Evolutionary conservation across 2,113 vertebrate species (phyloP), one percentile per base, ranked within the genome.

Genomic region (Aspidoscelis tigris): DNA sequence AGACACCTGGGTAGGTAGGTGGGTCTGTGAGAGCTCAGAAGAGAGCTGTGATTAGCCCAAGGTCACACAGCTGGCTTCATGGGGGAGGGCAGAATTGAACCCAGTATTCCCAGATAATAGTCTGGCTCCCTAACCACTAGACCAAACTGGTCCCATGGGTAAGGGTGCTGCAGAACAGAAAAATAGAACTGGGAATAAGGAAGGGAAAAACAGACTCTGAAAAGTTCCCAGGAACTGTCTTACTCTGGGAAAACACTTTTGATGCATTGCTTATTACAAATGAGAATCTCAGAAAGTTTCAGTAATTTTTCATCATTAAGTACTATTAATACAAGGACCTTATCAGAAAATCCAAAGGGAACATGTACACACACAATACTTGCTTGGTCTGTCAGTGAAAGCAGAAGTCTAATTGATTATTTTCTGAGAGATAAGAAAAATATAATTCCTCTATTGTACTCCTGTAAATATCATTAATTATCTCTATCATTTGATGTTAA

Each of bases 381-480:
- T 0, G 58, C 74, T 80, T 64, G 1, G 68, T 3, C 58, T 76
- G 33, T 83, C 78, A 61, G 18, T 58, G 61, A 80, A 75, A 78
- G 68, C 44, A 72, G 11, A 80, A 90, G 85, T 80, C 84, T 93
- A 90, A 91, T 92, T 92, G 92, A 91, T 82, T n/a, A 73, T 84
- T 41, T 2, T 87, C 85, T 85, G 79, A 82, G 80, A 83, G 82
- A 84, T 69, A 85, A 78, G 66, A 75, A 90, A 84, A 84, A 89
- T 61, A 94, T 93, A 73, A 88, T 78, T 90, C 86, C 90, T 88
- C 12, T 78, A 84, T 84, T 83, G 68, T 91, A 93, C 80, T 83
- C 89, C 88, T 83, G 90, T 86, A 91, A 91, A 91, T 90, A 89
- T 66, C 85, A 92, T 89, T 91, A 91, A 90, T 91, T 91, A 88